Percentiles rank a stretch among this genome's conserved stretches.
These are phyloP conservation scores for Octopus bimaculoides DNA, from an alignment of 1,140 invertebrate species.

Conservation along the genomic window DNA sequence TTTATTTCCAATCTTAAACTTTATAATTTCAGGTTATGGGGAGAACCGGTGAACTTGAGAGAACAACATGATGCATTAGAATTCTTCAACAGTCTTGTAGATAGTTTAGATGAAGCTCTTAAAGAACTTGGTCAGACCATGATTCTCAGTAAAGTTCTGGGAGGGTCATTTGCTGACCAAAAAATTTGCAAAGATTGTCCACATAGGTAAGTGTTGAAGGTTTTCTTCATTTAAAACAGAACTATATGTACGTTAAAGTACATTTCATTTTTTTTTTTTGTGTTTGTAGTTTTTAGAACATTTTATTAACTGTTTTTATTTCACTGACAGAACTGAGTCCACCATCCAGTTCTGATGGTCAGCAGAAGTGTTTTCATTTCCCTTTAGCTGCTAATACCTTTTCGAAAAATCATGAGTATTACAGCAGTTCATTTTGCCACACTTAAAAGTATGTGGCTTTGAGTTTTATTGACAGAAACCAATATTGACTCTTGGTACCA, in stretches of 20 bases:
- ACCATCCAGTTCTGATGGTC: background rate
- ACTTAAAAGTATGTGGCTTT: background rate
- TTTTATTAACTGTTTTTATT: background rate
- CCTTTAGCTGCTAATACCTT: background rate
- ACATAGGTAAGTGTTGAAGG: conserved; percentile 72
- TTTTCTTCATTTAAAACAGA: no score
- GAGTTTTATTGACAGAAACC: background rate
- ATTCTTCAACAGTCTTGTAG: conserved; percentile 97
- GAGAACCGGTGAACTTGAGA: conserved; percentile 93
- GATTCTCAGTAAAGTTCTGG: conserved; percentile 90
- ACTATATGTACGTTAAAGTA: no score
- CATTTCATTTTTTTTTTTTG: no score
- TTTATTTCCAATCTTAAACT: no score
- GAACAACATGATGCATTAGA: conserved; percentile 99
- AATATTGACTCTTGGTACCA: background rate
- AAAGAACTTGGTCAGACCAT: conserved; percentile 89
- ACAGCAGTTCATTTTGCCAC: background rate
- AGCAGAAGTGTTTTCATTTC: background rate
- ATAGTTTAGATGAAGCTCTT: conserved; percentile 93
- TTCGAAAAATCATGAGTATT: background rate
- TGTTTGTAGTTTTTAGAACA: no score
- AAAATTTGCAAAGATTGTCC: conserved; percentile 99
- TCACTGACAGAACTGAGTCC: background rate
- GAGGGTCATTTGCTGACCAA: conserved; percentile 96
- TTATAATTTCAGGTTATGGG: conserved; percentile 66